Evolutionary conservation across 2,113 vertebrate species (phyloP).

Genomic region (Crotalus tigris): DNA sequence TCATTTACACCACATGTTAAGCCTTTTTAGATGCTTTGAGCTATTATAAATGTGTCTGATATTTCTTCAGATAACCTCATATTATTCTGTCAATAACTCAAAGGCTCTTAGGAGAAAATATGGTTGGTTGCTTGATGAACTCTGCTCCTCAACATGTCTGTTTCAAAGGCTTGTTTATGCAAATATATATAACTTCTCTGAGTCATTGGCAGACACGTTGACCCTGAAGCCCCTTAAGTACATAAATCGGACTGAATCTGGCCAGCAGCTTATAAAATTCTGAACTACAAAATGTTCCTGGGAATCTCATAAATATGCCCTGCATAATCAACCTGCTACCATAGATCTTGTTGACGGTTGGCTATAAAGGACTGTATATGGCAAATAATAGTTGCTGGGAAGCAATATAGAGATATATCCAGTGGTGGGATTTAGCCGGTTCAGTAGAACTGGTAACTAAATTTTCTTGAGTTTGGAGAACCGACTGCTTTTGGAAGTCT

Average conservation of each 20-base stretch:
- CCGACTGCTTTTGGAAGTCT: too few relatives aligned
- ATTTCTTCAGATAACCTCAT: not conserved
- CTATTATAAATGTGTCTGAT: not conserved
- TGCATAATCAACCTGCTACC: not conserved
- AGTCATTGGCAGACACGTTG: not conserved
- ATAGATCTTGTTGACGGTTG: not conserved
- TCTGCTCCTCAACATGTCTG: not conserved
- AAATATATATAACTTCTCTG: not conserved
- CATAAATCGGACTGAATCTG: not conserved
- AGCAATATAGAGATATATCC: not conserved
- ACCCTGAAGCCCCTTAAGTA: not conserved
- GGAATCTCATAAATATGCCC: not conserved
- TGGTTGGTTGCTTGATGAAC: not conserved
- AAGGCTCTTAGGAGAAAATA: not conserved
- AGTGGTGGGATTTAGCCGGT: too few relatives aligned
- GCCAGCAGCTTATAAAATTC: not conserved
- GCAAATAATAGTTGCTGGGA: not conserved
- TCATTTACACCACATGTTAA: slow-evolving; percentile 17
- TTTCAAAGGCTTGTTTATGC: not conserved
- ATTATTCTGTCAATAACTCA: not conserved
- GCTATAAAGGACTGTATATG: not conserved
- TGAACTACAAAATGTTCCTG: not conserved
- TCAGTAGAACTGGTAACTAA: too few relatives aligned
- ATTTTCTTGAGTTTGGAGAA: too few relatives aligned
- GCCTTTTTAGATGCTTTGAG: not conserved